Percentiles rank a stretch among this genome's conserved stretches.
Conservation (phyloP, 2,888 invertebrate genomes). For the Kryphioiulus occultus region DNA sequence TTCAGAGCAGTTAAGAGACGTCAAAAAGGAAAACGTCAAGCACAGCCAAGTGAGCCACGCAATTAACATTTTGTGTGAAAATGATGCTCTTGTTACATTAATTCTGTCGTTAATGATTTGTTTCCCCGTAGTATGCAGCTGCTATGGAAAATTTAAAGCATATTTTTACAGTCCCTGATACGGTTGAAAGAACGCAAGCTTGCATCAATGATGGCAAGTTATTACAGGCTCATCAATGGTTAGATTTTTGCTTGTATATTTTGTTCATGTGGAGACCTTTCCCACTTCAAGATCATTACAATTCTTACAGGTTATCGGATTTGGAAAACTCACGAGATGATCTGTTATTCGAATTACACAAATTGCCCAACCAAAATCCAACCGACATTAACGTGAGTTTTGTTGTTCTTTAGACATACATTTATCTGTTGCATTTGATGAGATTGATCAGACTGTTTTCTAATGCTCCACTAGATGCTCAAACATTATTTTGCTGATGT, state of each 20-base stretch:
- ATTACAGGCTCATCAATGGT: slow-evolving; percentile 87
- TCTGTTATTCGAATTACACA: slow-evolving; percentile 90
- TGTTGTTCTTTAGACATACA: neutral
- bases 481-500: slow-evolving; percentile 97
- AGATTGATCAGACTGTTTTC: neutral
- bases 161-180: slow-evolving; percentile 96
- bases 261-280: neutral
- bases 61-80: neutral
- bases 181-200: slow-evolving; percentile 91
- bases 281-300: neutral
- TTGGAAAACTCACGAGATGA: slow-evolving; percentile 97
- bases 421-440: neutral
- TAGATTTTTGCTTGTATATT: slow-evolving; percentile 49
- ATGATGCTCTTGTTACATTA: neutral
- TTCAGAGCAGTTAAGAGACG: slow-evolving; percentile 80
- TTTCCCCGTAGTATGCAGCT: slow-evolving; percentile 76
- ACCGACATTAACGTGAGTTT: slow-evolving; percentile 77
- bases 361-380: slow-evolving; percentile 87
- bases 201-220: slow-evolving; percentile 95
- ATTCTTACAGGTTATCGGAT: slow-evolving; percentile 81
- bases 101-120: neutral
- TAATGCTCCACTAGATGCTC: slow-evolving; percentile 69
- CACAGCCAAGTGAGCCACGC: slow-evolving; percentile 76
- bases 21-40: slow-evolving; percentile 89
- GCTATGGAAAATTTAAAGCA: slow-evolving; percentile 98